Evolutionary conservation across 1,140 invertebrate genomes (phyloP), one percentile per base, ranked within the genome.

Genomic region (Cyphomyrmex costatus): DNA sequence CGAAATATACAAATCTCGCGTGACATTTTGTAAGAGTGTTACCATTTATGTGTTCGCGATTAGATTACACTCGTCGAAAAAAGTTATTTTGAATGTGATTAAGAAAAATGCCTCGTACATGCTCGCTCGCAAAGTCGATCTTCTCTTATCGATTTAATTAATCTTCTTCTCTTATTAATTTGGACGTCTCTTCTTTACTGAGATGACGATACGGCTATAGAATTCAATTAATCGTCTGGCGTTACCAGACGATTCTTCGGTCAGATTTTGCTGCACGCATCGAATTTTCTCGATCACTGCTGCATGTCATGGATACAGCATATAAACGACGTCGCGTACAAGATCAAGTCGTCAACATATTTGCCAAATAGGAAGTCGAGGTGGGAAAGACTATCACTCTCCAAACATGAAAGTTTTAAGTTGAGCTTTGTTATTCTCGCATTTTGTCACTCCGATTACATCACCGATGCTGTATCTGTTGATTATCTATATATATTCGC

Each of bases 41-140:
- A 78, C 12, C n/a, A 65, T 60, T 30, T 21, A 19, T 86, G 51
- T 36, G 56, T 19, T 27, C 2, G 16, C 61, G 85, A 76, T 88
- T 87, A 88, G 86, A 88, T 88, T 87, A 68, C 2, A 12, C 7
- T 14, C 2, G 5, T 49, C 0, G 24, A 65, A 74, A 86, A 68
- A 76, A 51, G 16, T 86, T 86, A 79, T 86, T 61, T 63, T 58
- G 12, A 42, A 24, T 58, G 58, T 3, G 21, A 70, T 42, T 42
- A 56, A 73, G 36, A 27, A 19, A 24, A 51, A 36, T 30, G 46
- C 24, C 49, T 84, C 2, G 10, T 16, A 30, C 3, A 58, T 10
- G 33, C 24, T 66, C 42, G 19, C 6, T 19, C 0, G 12, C 19
- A 10, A 24, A n/a, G 2, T 30, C 7, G n/a, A 24, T 24, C n/a